Base-by-base conservation (phyloP, 1,140 invertebrate species). In the Halictus rubicundus region DNA sequence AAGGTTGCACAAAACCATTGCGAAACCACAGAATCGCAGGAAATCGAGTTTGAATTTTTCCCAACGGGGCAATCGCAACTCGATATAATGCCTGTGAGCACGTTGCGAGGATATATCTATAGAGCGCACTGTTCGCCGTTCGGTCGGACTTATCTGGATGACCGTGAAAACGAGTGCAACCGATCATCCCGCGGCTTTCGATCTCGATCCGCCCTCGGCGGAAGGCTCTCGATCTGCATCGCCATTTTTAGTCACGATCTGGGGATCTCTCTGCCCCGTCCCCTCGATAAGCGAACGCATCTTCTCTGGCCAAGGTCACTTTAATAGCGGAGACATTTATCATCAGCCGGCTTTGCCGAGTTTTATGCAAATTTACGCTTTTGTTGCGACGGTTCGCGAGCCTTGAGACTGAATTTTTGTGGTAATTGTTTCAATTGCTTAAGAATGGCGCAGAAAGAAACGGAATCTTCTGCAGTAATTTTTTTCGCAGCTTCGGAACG, bases 161-260 rank as follows among this genome's bases (percentile, higher is more conserved):
- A 74, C 84, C 81, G 72, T 82, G 83, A 82, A 82, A 78, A 82
- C 57, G 65, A 76, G 39, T 32, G 57, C 66, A 79, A 70, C 70
- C 42, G 82, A 83, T 83, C 46, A 74, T 75, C 42, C 65, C 19
- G 69, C 21, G n/a, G 23, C 39, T 64, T 69, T 74, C 70, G 70
- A 84, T 83, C 76, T 54, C 69, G 75, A 80, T 80, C 42, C 71
- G 81, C 76, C 82, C 52, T 61, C 57, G 77, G 77, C 81, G 12
- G 80, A 65, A 80, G 42, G 32, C 60, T 14, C 49, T 77, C 69
- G 78, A 81, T 59, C 79, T 77, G 78, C 69, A 81, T 85, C 74
- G 65, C 80, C 84, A 81, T 85, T 85, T 85, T 85, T 85, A 85
- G 83, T 78, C 78, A 85, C 74, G 84, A 85, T 85, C 73, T 14